phyloP scores from a whole-genome alignment of 1,140 invertebrate species.

The Lucilia cuprina region DNA sequence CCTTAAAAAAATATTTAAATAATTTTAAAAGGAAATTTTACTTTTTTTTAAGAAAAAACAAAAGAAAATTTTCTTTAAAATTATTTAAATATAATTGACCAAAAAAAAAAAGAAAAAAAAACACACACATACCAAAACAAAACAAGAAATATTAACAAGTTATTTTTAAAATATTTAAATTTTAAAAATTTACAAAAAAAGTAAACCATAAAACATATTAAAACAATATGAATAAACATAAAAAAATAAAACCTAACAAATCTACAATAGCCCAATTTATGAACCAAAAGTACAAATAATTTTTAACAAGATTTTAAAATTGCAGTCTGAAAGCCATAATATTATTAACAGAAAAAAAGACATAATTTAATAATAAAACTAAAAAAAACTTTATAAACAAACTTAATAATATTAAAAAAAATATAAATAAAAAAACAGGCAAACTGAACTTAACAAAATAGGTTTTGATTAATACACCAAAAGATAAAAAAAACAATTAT shows the following conservation, averaged over 20 bases:
- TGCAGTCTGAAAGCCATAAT: slow-evolving; percentile 35
- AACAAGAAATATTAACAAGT: not conserved
- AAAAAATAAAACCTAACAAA: slow-evolving; percentile 34
- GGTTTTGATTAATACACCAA: not conserved
- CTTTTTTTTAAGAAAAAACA: not conserved
- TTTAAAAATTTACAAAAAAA: slow-evolving; percentile 21
- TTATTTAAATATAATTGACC: not conserved
- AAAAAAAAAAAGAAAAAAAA: slow-evolving; percentile 10
- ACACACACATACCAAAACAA: no score
- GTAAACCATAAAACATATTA: slow-evolving; percentile 18
- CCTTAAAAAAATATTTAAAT: not conserved
- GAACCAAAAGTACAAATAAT: slow-evolving; percentile 63
- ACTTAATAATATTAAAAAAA: not conserved
- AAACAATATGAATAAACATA: slow-evolving; percentile 24
- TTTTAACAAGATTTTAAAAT: slow-evolving; percentile 43
- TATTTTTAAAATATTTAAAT: no score
- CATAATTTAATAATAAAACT: not conserved
- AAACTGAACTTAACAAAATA: not conserved
- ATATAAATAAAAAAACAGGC: slow-evolving; percentile 1
- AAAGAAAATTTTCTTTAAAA: not conserved
- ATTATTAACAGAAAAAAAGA: not conserved
- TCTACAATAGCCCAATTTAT: slow-evolving; percentile 62
- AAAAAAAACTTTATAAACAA: not conserved
- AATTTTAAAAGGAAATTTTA: not conserved
- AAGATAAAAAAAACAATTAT: not conserved